These are phyloP conservation scores for Pogonomyrmex californicus DNA, from an alignment of 1,140 invertebrate species.

Conservation along the genomic window DNA sequence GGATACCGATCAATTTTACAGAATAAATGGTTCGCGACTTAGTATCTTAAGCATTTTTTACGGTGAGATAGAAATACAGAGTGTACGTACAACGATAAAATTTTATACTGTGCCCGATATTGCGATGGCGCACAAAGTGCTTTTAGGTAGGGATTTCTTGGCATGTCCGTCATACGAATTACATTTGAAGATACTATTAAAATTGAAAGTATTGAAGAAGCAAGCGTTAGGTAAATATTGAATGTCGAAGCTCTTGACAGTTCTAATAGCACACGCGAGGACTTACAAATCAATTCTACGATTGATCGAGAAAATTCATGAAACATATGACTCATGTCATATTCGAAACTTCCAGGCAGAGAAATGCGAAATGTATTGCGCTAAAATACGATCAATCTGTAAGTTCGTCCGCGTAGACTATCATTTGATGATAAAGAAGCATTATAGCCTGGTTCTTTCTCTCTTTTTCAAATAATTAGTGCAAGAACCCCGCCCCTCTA, in stretches of 20 bases:
- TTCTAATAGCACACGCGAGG: neutral
- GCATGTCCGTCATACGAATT: neutral
- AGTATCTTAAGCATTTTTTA: slow-evolving; percentile 36
- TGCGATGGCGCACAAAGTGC: slow-evolving; percentile 49
- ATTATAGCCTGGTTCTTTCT: neutral
- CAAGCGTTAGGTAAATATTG: neutral
- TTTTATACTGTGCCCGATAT: slow-evolving; percentile 56
- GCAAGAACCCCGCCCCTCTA: too few species aligned
- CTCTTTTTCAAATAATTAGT: too few species aligned
- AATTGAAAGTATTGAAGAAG: neutral
- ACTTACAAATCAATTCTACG: neutral
- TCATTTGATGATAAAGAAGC: neutral
- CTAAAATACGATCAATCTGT: slow-evolving; percentile 13
- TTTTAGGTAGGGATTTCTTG: slow-evolving; percentile 60
- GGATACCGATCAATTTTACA: neutral
- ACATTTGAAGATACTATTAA: neutral
- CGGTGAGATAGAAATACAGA: neutral
- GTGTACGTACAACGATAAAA: slow-evolving; percentile 7
- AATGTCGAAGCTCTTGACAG: neutral
- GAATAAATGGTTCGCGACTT: slow-evolving; percentile 57
- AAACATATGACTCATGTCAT: neutral
- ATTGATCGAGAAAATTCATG: neutral
- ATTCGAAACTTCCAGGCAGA: neutral
- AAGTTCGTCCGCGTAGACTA: slow-evolving; percentile 5
- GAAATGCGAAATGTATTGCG: neutral